phyloP scores from a whole-genome alignment of 1,140 invertebrate species.

The Atta colombica region DNA sequence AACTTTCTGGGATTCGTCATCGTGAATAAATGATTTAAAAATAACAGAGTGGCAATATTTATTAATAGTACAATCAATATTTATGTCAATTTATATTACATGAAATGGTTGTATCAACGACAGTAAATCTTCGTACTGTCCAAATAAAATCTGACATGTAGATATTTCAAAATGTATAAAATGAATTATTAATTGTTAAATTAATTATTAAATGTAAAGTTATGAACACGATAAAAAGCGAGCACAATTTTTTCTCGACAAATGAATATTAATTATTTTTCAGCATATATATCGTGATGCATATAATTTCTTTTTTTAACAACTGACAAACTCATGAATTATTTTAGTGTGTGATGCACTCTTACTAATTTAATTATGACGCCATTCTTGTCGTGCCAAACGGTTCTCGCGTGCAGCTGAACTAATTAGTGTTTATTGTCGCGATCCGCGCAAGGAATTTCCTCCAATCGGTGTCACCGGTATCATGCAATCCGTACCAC shows the following conservation, averaged over 20 bases:
- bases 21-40: not conserved
- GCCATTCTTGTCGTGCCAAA: not conserved
- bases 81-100: not conserved
- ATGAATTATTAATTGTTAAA: too few relatives aligned
- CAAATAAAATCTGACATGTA: not conserved
- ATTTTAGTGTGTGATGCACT: conserved; percentile 1
- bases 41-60: not conserved
- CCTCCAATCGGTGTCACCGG: not conserved
- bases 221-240: not conserved
- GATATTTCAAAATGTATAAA: not conserved
- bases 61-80: not conserved
- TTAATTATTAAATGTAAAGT: too few relatives aligned
- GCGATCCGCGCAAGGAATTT: conserved; percentile 20
- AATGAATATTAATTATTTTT: conserved; percentile 14
- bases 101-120: not conserved
- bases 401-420: conserved; percentile 23
- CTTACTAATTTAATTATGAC: conserved; percentile 29
- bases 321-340: not conserved
- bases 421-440: conserved; percentile 22
- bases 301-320: not conserved
- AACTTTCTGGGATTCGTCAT: not conserved
- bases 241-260: not conserved
- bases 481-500: not conserved
- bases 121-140: not conserved
- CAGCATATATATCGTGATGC: not conserved